Percentiles rank a stretch among this genome's conserved stretches.
phyloP scores from a whole-genome alignment of 2,888 invertebrate species.

The Drosophila nigricruria region DNA sequence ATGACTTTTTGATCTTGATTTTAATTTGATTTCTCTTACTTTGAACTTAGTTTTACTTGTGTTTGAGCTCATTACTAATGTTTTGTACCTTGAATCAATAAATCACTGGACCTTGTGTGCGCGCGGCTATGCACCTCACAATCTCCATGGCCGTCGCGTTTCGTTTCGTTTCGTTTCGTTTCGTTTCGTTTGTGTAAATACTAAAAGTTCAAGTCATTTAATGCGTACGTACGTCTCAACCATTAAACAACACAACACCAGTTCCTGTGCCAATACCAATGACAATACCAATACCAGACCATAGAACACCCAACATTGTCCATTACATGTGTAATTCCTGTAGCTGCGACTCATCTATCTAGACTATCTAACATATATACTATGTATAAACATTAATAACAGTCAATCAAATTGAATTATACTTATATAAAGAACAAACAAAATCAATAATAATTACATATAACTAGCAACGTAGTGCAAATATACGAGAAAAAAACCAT shows the following conservation, averaged over 20 bases:
- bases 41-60: neutral
- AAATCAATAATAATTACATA: constrained; percentile 30
- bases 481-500: neutral
- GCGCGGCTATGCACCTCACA: constrained; percentile 32
- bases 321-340: constrained; percentile 33
- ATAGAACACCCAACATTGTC: constrained; percentile 36
- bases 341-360: constrained; percentile 42
- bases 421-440: constrained; percentile 8
- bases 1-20: neutral
- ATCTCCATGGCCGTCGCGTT: constrained; percentile 44
- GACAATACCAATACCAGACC: constrained; percentile 6
- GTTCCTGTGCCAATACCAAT: constrained; percentile 7
- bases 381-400: constrained; percentile 23
- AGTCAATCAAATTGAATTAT: constrained; percentile 31
- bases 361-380: neutral
- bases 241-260: constrained; percentile 24
- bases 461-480: constrained; percentile 14
- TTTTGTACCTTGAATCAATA: constrained; percentile 36
- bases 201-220: constrained; percentile 42
- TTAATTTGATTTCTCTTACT: constrained; percentile 5
- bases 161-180: constrained; percentile 16
- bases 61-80: constrained; percentile 36
- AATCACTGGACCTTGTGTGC: constrained; percentile 50
- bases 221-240: constrained; percentile 19
- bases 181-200: constrained; percentile 55